Percentiles rank a stretch among this genome's conserved stretches.
Evolutionary conservation across 2,888 invertebrate genomes (phyloP).

Genomic region (Callimorpha dominula): DNA sequence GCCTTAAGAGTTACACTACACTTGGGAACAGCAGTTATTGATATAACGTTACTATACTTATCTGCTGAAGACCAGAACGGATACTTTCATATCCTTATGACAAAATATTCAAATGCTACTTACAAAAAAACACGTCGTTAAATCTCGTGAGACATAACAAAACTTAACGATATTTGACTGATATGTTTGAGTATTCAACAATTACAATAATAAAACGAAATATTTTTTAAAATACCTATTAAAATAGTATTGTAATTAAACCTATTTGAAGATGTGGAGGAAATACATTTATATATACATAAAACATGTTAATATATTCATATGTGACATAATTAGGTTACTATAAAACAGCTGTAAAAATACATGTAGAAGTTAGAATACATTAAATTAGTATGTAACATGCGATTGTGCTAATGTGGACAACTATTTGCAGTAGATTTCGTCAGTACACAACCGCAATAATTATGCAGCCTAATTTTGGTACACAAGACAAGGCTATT

Average conservation of each 20-base stretch:
- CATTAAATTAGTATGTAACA: slow-evolving; percentile 26
- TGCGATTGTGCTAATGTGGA: slow-evolving; percentile 28
- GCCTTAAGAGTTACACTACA: too few species aligned
- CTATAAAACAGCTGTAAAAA: slow-evolving; percentile 3
- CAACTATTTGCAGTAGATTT: slow-evolving; percentile 23
- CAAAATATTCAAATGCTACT: too few species aligned
- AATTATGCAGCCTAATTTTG: neutral
- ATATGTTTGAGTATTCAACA: neutral
- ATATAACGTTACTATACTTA: too few species aligned
- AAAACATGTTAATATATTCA: neutral
- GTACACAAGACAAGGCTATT: neutral
- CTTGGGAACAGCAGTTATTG: too few species aligned
- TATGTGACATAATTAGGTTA: slow-evolving; percentile 1
- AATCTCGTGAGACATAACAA: too few species aligned
- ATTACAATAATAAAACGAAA: neutral
- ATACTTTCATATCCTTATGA: too few species aligned
- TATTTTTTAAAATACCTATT: neutral
- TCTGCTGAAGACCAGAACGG: too few species aligned
- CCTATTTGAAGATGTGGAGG: neutral
- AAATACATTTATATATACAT: neutral
- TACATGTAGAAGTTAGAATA: slow-evolving; percentile 16
- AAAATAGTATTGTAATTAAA: neutral
- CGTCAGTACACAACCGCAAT: neutral
- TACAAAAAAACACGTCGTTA: too few species aligned
- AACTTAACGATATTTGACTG: too few species aligned